phyloP scores from a whole-genome alignment of 1,140 invertebrate species.

The Chelonus insularis region DNA sequence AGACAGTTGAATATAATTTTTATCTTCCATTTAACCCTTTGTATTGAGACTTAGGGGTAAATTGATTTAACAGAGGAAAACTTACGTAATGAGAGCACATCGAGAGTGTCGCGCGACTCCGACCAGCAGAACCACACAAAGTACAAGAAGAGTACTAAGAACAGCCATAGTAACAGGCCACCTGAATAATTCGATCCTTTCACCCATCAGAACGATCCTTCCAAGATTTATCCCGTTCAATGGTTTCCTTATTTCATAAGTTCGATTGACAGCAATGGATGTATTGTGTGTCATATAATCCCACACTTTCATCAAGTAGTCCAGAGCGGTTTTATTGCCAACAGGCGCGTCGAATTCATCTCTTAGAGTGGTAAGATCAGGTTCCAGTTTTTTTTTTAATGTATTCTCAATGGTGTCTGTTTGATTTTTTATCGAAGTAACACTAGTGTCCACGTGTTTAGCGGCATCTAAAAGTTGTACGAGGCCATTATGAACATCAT shows the following conservation, averaged over 20 bases:
- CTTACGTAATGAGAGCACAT: slow-evolving; percentile 79
- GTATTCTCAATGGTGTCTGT: slow-evolving; percentile 63
- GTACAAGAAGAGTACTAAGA: slow-evolving; percentile 74
- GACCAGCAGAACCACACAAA: slow-evolving; percentile 80
- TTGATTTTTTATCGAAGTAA: slow-evolving; percentile 77
- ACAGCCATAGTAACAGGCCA: slow-evolving; percentile 81
- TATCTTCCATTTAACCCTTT: too few species aligned
- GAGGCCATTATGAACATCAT: slow-evolving; percentile 89
- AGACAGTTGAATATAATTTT: too few species aligned
- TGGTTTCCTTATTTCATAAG: slow-evolving; percentile 73
- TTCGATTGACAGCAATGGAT: slow-evolving; percentile 69
- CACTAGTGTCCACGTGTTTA: slow-evolving; percentile 74
- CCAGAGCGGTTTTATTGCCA: slow-evolving; percentile 73
- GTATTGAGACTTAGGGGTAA: too few species aligned
- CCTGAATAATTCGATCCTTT: slow-evolving; percentile 67
- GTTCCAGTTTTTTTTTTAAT: slow-evolving; percentile 68
- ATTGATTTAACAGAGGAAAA: too few species aligned
- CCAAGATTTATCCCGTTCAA: slow-evolving; percentile 70
- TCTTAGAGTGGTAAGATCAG: slow-evolving; percentile 69
- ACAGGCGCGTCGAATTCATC: slow-evolving; percentile 76
- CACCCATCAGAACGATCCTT: slow-evolving; percentile 54
- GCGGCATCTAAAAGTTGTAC: slow-evolving; percentile 77
- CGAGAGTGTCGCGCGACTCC: slow-evolving; percentile 81
- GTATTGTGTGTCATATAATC: slow-evolving; percentile 71
- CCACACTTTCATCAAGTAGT: slow-evolving; percentile 67